Evolutionary conservation across 2,797 vertebrate genomes (phyloP), one percentile per base, ranked within the genome.

Genomic region (Myotis myotis): DNA sequence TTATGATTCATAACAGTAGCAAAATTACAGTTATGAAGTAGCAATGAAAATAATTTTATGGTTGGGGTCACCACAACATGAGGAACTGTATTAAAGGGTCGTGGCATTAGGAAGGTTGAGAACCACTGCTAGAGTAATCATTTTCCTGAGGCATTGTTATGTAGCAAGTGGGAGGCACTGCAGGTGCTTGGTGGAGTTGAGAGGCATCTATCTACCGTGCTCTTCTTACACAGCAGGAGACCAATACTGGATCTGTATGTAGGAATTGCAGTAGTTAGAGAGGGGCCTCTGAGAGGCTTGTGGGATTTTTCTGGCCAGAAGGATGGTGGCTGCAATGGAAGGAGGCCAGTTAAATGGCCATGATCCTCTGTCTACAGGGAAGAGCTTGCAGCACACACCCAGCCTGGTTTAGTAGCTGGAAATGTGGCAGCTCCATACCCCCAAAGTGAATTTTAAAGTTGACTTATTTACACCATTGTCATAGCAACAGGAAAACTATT

Each of bases 401-500:
- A 82, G 60, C 28, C 75, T 80, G 91, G 72, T 90, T 96, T 96
- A 93, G 93, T 89, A 96, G 92, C 88, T 1, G 2, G 96, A 95
- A 95, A 87, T 20, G 6, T 93, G 83, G 86, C 36, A 3, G 74
- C 66, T 94, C 60, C n/a, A 83, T 96, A 93, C 86, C 87, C 94
- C 93, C 95, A 93, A 93, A 89, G 95, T 96, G 95, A 93, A 76
- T 92, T 96, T 97, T 95, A 96, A 97, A 95, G 33, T 92, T 75
- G 71, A 91, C 49, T 95, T 97, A 84, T 97, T 97, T 97, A 93
- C 25, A 47, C 33, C 10, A 57, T 96, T 97, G 85, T 95, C 96
- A 90, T 97, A 94, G 96, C 87, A 97, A 97, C 94, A 76, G 91
- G 70, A 97, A 97, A 96, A 92, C 87, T 93, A 5, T 97, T 62